These are phyloP conservation scores for Tapera naevia DNA, from an alignment of 2,797 vertebrate species.

Conservation along the genomic window DNA sequence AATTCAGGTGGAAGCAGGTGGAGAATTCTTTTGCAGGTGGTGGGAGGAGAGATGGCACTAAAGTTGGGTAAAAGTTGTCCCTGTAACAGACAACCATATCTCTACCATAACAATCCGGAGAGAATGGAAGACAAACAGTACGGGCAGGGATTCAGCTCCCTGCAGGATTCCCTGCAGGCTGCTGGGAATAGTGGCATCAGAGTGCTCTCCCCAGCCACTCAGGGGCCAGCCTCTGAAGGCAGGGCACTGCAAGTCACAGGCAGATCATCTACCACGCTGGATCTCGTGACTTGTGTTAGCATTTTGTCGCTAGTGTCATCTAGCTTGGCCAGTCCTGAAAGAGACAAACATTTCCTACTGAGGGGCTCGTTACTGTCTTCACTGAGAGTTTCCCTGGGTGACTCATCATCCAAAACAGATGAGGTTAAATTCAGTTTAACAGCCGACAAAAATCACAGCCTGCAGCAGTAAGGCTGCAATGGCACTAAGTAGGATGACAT, in stretches of 20 bases:
- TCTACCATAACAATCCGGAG: neutral
- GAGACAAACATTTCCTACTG: neutral
- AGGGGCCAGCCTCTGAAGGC: neutral
- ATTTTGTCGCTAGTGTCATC: neutral
- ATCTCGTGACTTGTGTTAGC: fast-evolving
- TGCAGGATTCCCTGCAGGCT: neutral
- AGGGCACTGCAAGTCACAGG: neutral
- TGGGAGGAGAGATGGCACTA: neutral
- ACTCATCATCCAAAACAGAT: neutral
- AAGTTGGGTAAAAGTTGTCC: neutral
- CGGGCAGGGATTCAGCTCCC: neutral
- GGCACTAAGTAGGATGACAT: neutral
- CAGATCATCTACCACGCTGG: fast-evolving
- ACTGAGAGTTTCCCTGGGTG: neutral
- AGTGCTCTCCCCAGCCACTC: neutral
- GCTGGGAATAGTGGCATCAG: fast-evolving
- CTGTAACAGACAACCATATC: neutral
- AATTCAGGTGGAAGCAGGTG: neutral
- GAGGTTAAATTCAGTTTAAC: neutral
- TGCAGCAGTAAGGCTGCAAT: neutral
- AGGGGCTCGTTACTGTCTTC: neutral
- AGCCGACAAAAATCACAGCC: constrained; percentile 7
- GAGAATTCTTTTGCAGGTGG: neutral
- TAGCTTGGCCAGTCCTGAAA: neutral
- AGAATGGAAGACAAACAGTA: neutral